These are phyloP conservation scores for Drosophila kanekoi DNA, from an alignment of 2,888 invertebrate genomes.

Conservation along the genomic window DNA sequence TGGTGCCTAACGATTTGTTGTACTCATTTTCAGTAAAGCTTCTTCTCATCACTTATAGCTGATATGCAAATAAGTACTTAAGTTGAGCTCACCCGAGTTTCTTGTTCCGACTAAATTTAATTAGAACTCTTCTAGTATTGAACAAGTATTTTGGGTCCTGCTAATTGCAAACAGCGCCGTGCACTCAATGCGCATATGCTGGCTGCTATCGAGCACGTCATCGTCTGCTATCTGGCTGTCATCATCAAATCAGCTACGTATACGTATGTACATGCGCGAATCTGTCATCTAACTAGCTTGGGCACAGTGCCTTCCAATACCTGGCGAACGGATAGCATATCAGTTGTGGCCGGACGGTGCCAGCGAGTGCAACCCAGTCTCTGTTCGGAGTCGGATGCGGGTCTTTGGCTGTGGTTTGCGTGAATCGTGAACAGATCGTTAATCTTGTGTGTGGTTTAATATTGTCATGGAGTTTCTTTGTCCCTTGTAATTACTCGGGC, in stretches of 20 bases:
- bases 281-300: slow-evolving; percentile 8
- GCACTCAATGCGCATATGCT: slow-evolving; percentile 54
- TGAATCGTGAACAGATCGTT: slow-evolving; percentile 18
- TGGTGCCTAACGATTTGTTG: too few relatives aligned
- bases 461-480: background rate
- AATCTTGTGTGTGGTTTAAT: slow-evolving; percentile 6
- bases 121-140: background rate
- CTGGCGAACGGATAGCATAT: slow-evolving; percentile 9
- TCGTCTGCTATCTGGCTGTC: slow-evolving; percentile 63
- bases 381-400: background rate
- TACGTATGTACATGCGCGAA: slow-evolving; percentile 12
- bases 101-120: background rate
- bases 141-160: slow-evolving; percentile 1
- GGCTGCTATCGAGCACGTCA: slow-evolving; percentile 72
- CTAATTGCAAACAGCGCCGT: slow-evolving; percentile 17
- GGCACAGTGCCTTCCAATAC: background rate
- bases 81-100: too few relatives aligned
- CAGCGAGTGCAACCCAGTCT: slow-evolving; percentile 35
- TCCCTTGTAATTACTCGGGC: too few relatives aligned
- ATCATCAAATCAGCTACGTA: slow-evolving; percentile 46
- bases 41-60: too few relatives aligned
- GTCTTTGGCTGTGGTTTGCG: background rate
- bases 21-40: too few relatives aligned
- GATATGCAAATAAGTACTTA: too few relatives aligned
- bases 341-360: slow-evolving; percentile 49